Evolutionary conservation across 2,888 invertebrate species (phyloP).

Genomic region (Eurois occulta): DNA sequence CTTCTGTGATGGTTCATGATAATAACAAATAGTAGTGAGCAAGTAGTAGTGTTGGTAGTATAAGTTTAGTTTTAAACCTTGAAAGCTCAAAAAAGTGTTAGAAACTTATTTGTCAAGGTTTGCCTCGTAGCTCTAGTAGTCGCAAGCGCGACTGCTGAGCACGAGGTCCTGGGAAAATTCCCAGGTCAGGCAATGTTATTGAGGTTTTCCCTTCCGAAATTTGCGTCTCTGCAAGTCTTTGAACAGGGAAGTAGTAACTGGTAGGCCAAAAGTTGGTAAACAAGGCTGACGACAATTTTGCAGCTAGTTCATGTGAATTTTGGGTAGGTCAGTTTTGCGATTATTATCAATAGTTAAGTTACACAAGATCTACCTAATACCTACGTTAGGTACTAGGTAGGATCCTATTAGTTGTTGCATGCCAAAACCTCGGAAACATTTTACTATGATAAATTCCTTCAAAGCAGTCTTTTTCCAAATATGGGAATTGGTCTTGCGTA

Average conservation of each 20-base stretch:
- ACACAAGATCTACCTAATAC: too few species aligned
- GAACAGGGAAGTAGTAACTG: too few species aligned
- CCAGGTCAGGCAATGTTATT: too few species aligned
- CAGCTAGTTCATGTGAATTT: not conserved
- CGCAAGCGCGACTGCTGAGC: not conserved
- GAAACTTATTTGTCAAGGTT: slow-evolving; percentile 26
- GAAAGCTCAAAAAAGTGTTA: too few species aligned
- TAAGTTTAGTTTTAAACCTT: too few species aligned
- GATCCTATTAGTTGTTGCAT: not conserved
- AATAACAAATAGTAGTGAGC: too few species aligned
- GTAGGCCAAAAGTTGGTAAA: too few species aligned
- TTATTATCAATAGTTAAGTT: not conserved
- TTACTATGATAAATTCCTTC: not conserved
- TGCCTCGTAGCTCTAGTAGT: not conserved
- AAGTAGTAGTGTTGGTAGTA: too few species aligned
- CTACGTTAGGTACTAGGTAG: not conserved
- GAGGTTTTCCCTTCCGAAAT: not conserved
- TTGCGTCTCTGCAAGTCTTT: too few species aligned
- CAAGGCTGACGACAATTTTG: not conserved
- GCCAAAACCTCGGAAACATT: not conserved
- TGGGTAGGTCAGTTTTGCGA: slow-evolving; percentile 2
- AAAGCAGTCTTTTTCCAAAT: not conserved
- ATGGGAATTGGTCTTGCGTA: not conserved
- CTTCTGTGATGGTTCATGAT: too few species aligned
- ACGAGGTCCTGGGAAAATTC: not conserved